Base-by-base conservation (phyloP, 2,113 vertebrate genomes). In the Onychostoma macrolepis region DNA sequence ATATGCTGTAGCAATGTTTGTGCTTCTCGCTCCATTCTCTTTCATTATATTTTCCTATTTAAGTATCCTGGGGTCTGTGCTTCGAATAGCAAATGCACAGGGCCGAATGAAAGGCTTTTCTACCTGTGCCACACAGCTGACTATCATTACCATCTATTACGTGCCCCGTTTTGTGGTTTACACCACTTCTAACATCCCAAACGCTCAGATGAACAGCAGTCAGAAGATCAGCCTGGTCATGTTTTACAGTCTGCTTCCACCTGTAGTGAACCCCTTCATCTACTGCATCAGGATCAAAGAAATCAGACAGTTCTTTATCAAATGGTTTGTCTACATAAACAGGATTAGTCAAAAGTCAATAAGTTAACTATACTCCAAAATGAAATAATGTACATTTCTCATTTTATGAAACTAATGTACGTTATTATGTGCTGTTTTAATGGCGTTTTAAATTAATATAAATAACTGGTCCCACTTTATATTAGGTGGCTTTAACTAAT, bases 191-290 rank as follows among this genome's bases (percentile, higher is more conserved):
- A 72, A 13, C 65, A 45, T 91, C 1, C 84, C 89, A 2, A 80
- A 86, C 21, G 4, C 85, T 8, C 77, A 33, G 4, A 83, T 90
- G 28, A 85, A 87, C n/a, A 5, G 82, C 17, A 90, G 90, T 72
- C 43, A 82, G 6, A 80, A 76, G 10, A 91, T 92, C 11, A 65
- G 4, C 8, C 83, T 90, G 36, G 82, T 26, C 4, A 75, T 92
- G 56, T 87, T 92, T 72, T 92, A 90, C 83, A 92, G 90, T 67
- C 84, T 94, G 19, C 75, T 93, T 13, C 92, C 91, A n/a, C 90
- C 91, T 0, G 65, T 92, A 17, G 45, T 90, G 10, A 89, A 92
- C 48, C 90, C 90, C 1, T 85, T 92, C 77, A 91, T 91, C 36
- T 91, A 90, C 84, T 90, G 86, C 87, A 86, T 92, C 48, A 90